phyloP scores from a whole-genome alignment of 2,888 invertebrate species.

The Ormyrus rosae region DNA sequence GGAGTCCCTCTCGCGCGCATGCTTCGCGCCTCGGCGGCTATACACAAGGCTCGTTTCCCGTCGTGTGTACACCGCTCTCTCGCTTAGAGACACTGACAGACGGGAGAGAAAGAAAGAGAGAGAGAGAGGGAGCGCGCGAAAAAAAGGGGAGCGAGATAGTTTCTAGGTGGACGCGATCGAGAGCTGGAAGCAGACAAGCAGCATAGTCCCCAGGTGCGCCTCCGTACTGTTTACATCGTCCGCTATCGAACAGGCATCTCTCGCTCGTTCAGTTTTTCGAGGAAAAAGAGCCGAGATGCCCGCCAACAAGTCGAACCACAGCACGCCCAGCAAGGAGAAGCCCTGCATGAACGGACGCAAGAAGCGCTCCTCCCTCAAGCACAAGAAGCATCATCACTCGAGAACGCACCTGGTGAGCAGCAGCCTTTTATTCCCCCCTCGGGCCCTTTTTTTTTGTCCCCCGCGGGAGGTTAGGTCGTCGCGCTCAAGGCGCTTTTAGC shows the following conservation, averaged over 20 bases:
- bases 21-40: background rate
- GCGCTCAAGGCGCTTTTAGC: background rate
- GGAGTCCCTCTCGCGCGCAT: background rate
- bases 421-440: background rate
- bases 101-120: background rate
- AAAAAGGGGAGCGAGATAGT: too few relatives aligned
- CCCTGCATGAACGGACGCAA: slow-evolving; percentile 56
- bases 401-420: slow-evolving; percentile 71
- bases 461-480: slow-evolving; percentile 15
- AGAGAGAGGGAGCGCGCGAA: background rate
- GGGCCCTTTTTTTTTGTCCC: background rate
- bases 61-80: too few relatives aligned
- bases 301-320: slow-evolving; percentile 70
- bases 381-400: slow-evolving; percentile 68
- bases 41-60: background rate
- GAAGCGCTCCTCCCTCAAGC: slow-evolving; percentile 68
- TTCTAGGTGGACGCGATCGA: too few relatives aligned
- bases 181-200: too few relatives aligned
- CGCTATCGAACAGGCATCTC: too few relatives aligned
- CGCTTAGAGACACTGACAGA: too few relatives aligned
- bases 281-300: slow-evolving; percentile 61
- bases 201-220: too few relatives aligned
- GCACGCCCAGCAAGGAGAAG: slow-evolving; percentile 68
- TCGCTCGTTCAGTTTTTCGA: too few relatives aligned
- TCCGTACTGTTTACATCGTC: too few relatives aligned